phyloP scores from a whole-genome alignment of 1,140 invertebrate genomes.

The Zaprionus nigranus region DNA sequence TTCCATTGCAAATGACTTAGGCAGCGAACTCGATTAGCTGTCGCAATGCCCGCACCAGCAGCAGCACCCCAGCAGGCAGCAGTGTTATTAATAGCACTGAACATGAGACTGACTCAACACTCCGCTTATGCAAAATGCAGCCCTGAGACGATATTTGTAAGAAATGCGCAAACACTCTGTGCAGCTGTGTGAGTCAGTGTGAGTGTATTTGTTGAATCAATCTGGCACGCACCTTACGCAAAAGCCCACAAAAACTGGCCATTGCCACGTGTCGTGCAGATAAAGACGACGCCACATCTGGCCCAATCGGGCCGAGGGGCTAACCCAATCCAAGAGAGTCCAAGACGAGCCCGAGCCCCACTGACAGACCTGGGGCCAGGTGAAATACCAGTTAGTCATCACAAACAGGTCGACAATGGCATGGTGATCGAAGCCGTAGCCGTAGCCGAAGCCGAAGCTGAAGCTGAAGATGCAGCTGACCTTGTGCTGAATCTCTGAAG shows the following conservation, averaged over 20 bases:
- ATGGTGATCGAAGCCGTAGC: constrained; percentile 21
- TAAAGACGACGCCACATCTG: constrained; percentile 3
- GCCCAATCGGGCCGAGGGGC: not conserved
- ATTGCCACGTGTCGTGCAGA: constrained; percentile 36
- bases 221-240: constrained; percentile 59
- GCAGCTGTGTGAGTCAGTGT: not conserved
- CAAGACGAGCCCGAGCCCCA: too few relatives aligned
- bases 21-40: constrained; percentile 21
- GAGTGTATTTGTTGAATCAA: constrained; percentile 20
- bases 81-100: constrained; percentile 43
- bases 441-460: constrained; percentile 59
- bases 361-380: constrained; percentile 6
- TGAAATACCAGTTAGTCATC: constrained; percentile 71
- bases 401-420: constrained; percentile 49
- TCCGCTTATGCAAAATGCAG: constrained; percentile 51
- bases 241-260: constrained; percentile 33
- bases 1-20: constrained; percentile 29
- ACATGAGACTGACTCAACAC: constrained; percentile 3
- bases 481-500: constrained; percentile 72
- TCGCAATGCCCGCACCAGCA: constrained; percentile 3
- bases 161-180: not conserved
- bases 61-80: constrained; percentile 8
- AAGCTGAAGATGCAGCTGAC: constrained; percentile 76
- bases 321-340: not conserved
- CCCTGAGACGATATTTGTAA: constrained; percentile 26